Conservation (phyloP, 2,113 vertebrate genomes). For the Plecturocebus donacophilus region DNA sequence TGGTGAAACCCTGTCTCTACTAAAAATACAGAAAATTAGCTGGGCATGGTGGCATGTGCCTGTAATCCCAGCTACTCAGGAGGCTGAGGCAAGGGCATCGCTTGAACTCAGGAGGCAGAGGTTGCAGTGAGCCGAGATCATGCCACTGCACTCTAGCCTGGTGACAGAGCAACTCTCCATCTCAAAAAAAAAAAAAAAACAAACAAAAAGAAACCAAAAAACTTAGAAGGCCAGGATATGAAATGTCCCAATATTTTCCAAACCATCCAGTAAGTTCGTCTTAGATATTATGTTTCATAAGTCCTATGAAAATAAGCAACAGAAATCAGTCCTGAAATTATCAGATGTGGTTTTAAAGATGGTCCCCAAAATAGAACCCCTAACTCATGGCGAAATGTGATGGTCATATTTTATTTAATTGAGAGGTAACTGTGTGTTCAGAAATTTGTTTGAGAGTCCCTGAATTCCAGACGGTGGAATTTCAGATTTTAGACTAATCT, state of each 20-base stretch:
- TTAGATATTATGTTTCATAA: slow-evolving; percentile 62
- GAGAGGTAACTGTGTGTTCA: neutral
- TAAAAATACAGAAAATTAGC: too few relatives aligned
- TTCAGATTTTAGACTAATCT: neutral
- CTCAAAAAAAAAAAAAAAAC: too few relatives aligned
- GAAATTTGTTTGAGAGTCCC: neutral
- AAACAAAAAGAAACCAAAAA: neutral
- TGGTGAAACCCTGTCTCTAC: too few relatives aligned
- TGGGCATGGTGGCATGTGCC: too few relatives aligned
- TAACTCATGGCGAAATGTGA: neutral
- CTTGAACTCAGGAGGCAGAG: too few relatives aligned
- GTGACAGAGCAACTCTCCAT: too few relatives aligned
- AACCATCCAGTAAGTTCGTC: neutral
- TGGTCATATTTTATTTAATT: neutral
- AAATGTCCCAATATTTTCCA: neutral
- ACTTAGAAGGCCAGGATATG: neutral
- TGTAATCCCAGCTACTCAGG: too few relatives aligned
- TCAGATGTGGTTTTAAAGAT: slow-evolving; percentile 76
- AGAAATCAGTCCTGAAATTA: slow-evolving; percentile 77
- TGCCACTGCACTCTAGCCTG: too few relatives aligned
- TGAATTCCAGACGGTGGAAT: neutral
- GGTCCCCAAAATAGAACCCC: slow-evolving; percentile 71
- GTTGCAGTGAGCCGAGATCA: too few relatives aligned
- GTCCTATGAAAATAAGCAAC: slow-evolving; percentile 59
- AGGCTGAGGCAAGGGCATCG: too few relatives aligned